These are phyloP conservation scores for Leptocoma aspasia DNA, from an alignment of 2,113 vertebrate species.

Conservation along the genomic window DNA sequence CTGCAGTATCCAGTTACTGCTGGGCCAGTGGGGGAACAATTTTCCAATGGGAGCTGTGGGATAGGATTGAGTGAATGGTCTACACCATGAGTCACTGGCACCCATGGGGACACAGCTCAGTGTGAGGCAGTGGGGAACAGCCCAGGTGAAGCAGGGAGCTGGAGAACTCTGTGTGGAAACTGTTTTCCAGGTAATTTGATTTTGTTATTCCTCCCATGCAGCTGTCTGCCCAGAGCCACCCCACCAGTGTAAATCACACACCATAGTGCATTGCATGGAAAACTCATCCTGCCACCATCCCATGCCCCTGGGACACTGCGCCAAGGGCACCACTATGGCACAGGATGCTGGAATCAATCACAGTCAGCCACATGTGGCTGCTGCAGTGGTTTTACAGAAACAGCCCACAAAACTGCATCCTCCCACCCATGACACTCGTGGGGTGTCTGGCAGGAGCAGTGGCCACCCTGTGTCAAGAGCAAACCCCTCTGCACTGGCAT, in stretches of 20 bases:
- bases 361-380: neutral
- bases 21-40: accelerated
- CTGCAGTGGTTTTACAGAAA: neutral
- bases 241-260: neutral
- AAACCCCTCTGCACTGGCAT: neutral
- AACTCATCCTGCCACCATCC: neutral
- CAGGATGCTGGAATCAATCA: accelerated
- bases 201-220: neutral
- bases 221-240: neutral
- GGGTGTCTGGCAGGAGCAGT: neutral
- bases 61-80: neutral
- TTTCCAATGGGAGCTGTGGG: neutral
- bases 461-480: accelerated
- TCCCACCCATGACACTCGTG: accelerated
- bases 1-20: accelerated
- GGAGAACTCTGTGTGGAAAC: neutral
- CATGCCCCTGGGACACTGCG: accelerated
- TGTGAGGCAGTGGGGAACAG: neutral
- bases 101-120: neutral
- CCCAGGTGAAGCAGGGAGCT: neutral
- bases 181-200: neutral
- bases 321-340: neutral
- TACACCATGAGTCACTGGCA: neutral
- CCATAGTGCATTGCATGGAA: accelerated
- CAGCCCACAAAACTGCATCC: neutral